These are phyloP conservation scores for Thymelicus acteon DNA, from an alignment of 2,888 invertebrate genomes.

Conservation along the genomic window DNA sequence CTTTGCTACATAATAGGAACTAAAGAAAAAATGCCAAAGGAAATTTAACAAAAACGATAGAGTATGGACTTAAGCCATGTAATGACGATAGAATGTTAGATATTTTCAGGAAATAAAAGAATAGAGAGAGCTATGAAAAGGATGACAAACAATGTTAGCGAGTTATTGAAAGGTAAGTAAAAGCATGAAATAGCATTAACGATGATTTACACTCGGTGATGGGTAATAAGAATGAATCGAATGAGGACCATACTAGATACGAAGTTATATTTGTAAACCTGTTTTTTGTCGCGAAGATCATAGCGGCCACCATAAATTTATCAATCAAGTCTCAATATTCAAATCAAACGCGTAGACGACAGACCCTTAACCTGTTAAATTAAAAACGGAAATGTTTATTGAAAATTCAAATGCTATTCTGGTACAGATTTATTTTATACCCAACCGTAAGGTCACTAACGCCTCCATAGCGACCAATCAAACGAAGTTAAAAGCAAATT, in stretches of 20 bases:
- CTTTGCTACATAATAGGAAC: too few relatives aligned
- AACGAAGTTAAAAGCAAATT: slow-evolving; percentile 77
- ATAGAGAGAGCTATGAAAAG: not conserved
- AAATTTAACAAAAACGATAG: not conserved
- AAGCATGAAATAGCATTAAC: not conserved
- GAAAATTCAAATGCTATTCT: slow-evolving; percentile 52
- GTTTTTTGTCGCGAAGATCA: too few relatives aligned
- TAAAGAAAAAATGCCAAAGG: not conserved
- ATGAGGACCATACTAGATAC: too few relatives aligned
- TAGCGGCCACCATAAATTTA: not conserved
- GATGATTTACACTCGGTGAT: not conserved
- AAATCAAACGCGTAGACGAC: not conserved
- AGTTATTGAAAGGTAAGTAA: not conserved
- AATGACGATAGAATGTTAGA: not conserved
- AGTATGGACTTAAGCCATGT: not conserved
- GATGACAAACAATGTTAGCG: not conserved
- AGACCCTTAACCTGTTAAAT: slow-evolving; percentile 12
- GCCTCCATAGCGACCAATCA: slow-evolving; percentile 64
- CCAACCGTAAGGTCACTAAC: slow-evolving; percentile 55
- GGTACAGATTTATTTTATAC: slow-evolving; percentile 55
- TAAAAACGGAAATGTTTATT: slow-evolving; percentile 38
- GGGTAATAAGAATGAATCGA: not conserved
- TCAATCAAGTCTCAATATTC: not conserved
- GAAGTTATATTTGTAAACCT: too few relatives aligned
- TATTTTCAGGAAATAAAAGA: not conserved